phyloP scores from a whole-genome alignment of 1,140 invertebrate species.

The Papilio polytes region DNA sequence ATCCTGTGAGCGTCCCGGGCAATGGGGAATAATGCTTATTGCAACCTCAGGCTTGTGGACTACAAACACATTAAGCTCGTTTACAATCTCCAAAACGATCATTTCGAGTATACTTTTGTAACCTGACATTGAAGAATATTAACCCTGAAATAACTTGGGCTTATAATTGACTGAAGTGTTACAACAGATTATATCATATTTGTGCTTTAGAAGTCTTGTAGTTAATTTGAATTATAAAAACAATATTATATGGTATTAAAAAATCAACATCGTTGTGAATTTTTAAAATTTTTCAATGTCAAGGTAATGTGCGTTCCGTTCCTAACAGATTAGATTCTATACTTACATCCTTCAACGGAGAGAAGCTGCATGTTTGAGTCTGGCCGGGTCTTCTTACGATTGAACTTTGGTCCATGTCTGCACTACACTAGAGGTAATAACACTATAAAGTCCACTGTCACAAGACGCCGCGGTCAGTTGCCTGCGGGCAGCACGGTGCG shows the following conservation, averaged over 20 bases:
- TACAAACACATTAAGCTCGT: slow-evolving; percentile 13
- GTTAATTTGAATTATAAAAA: background rate
- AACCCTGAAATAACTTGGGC: background rate
- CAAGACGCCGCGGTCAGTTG: slow-evolving; percentile 62
- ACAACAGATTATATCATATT: background rate
- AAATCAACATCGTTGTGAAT: background rate
- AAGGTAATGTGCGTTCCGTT: background rate
- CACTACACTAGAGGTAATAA: slow-evolving; percentile 25
- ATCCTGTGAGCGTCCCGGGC: background rate
- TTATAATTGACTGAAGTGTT: background rate
- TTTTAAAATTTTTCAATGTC: slow-evolving; percentile 7
- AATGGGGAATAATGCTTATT: background rate
- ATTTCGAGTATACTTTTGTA: background rate
- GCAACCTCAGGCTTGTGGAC: slow-evolving; percentile 17
- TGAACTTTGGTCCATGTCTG: slow-evolving; percentile 36
- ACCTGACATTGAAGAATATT: slow-evolving; percentile 6
- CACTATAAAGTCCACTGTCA: slow-evolving; percentile 27
- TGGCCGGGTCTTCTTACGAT: background rate
- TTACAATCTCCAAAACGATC: background rate
- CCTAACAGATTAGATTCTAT: background rate
- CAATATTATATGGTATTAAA: background rate
- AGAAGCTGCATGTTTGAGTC: background rate
- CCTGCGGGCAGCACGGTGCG: slow-evolving; percentile 75
- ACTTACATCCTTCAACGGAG: background rate
- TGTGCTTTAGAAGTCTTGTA: slow-evolving; percentile 5